Conservation (phyloP, 53 echinoderm and acorn worm species). For the Henricia sp. region DNA sequence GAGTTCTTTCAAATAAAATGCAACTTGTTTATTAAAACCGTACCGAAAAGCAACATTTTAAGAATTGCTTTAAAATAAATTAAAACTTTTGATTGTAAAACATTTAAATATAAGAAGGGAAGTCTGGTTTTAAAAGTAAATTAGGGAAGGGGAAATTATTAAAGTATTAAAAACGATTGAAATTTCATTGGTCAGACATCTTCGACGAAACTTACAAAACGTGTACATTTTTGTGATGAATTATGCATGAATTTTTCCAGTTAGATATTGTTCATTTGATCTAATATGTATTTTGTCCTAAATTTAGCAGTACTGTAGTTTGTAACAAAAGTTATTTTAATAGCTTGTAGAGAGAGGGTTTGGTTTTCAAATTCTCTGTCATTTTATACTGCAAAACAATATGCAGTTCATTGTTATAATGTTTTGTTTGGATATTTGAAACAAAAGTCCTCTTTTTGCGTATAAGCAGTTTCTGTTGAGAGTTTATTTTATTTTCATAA, state of each 20-base stretch:
- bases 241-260: conserved; percentile 41
- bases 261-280: conserved; percentile 28
- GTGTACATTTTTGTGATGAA: conserved; percentile 55
- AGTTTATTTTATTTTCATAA: conserved; percentile 18
- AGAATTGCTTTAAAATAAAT: not conserved
- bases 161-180: no score
- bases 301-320: conserved; percentile 50
- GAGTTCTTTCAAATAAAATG: not conserved
- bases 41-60: not conserved
- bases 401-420: not conserved
- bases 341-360: conserved; percentile 14
- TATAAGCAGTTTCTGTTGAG: conserved; percentile 22
- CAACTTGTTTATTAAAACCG: not conserved
- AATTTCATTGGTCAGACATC: not conserved
- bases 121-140: no score
- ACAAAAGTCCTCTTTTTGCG: conserved; percentile 5
- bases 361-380: conserved; percentile 20
- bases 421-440: conserved; percentile 39
- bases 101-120: no score
- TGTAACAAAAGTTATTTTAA: conserved; percentile 9
- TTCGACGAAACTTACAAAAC: conserved; percentile 31
- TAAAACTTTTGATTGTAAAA: not conserved
- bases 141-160: no score
- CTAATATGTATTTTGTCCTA: conserved; percentile 38
- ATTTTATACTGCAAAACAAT: conserved; percentile 2